phyloP scores from a whole-genome alignment of 2,113 vertebrate species.

The Caracal caracal region DNA sequence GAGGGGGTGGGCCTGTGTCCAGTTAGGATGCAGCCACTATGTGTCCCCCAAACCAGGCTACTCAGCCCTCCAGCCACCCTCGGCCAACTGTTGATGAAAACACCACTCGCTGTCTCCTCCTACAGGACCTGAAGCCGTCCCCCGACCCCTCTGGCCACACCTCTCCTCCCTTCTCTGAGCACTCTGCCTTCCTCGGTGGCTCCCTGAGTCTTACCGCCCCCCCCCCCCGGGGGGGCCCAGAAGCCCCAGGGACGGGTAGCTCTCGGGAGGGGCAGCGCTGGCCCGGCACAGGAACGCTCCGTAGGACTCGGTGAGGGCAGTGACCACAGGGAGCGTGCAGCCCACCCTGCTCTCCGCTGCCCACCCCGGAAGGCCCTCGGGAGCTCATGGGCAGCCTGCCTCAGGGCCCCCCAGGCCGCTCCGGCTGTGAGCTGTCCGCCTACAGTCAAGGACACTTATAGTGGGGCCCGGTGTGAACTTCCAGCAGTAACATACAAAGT shows the following conservation, averaged over 20 bases:
- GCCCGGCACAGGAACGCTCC: fast-evolving
- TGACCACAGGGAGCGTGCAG: not conserved
- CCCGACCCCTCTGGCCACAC: not conserved
- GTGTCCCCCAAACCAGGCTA: no score
- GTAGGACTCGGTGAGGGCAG: not conserved
- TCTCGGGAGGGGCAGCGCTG: fast-evolving
- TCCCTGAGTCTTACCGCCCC: not conserved
- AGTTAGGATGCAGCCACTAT: fast-evolving
- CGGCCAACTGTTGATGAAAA: not conserved
- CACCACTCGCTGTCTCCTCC: fast-evolving
- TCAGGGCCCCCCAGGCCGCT: not conserved
- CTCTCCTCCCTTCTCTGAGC: no score
- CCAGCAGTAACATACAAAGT: not conserved
- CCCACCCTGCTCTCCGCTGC: not conserved
- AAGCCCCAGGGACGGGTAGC: not conserved
- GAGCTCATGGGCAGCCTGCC: not conserved
- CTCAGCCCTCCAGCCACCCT: fast-evolving
- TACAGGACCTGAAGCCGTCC: not conserved
- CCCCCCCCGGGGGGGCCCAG: not conserved
- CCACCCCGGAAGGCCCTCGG: not conserved
- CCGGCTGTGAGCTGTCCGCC: not conserved
- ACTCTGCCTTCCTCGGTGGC: not conserved
- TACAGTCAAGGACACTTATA: not conserved
- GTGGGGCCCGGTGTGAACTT: not conserved
- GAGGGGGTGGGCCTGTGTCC: not conserved